Evolutionary conservation across 2,888 invertebrate genomes (phyloP).

Genomic region (Dasysyrphus tricinctus): DNA sequence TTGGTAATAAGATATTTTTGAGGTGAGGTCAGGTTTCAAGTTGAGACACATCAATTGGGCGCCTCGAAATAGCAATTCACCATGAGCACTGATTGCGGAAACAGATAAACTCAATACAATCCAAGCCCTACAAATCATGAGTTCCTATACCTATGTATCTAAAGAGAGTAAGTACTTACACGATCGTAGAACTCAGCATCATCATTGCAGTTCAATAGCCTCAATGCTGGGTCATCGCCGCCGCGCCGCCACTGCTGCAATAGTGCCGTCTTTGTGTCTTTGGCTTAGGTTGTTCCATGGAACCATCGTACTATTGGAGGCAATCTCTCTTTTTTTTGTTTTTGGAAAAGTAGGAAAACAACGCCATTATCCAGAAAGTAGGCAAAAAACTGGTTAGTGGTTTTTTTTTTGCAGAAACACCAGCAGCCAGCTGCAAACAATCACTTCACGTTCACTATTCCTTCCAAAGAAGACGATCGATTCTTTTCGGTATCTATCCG

Average conservation of each 20-base stretch:
- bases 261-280: slow-evolving; percentile 36
- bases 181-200: slow-evolving; percentile 41
- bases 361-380: slow-evolving; percentile 58
- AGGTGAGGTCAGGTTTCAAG: slow-evolving; percentile 70
- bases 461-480: slow-evolving; percentile 59
- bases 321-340: slow-evolving; percentile 51
- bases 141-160: not conserved
- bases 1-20: slow-evolving; percentile 67
- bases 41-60: slow-evolving; percentile 62
- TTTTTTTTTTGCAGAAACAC: slow-evolving; percentile 63
- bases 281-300: slow-evolving; percentile 54
- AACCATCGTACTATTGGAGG: slow-evolving; percentile 39
- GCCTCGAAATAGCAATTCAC: slow-evolving; percentile 60
- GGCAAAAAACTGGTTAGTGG: slow-evolving; percentile 67
- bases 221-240: slow-evolving; percentile 66
- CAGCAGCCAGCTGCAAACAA: slow-evolving; percentile 73
- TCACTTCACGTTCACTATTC: slow-evolving; percentile 38
- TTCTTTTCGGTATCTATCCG: slow-evolving; percentile 62
- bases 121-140: slow-evolving; percentile 50
- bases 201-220: slow-evolving; percentile 68
- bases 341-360: slow-evolving; percentile 71
- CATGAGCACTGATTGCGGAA: slow-evolving; percentile 65
- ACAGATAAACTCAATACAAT: slow-evolving; percentile 63
- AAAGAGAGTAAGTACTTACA: slow-evolving; percentile 45
- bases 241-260: not conserved